phyloP scores from a whole-genome alignment of 2,888 invertebrate genomes.

The Zonitis immaculata region DNA sequence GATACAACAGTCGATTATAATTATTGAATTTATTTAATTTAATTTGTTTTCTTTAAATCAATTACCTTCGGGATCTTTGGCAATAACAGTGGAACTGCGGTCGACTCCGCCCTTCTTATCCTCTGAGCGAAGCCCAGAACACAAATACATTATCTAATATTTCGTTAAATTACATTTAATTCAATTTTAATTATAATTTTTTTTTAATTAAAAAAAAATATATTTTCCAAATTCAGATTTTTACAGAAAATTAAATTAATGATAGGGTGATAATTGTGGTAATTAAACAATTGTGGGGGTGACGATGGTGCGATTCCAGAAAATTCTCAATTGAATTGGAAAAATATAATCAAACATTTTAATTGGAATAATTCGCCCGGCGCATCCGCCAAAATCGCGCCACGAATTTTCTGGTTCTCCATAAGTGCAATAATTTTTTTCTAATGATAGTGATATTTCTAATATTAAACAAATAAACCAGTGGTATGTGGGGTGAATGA shows the following conservation, averaged over 20 bases:
- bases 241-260: too few relatives aligned
- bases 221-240: too few relatives aligned
- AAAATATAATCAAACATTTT: not conserved
- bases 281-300: not conserved
- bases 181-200: not conserved
- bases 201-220: too few relatives aligned
- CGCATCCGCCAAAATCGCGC: not conserved
- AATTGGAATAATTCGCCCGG: not conserved
- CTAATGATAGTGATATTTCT: not conserved
- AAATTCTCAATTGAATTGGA: not conserved
- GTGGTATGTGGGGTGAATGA: conserved; percentile 49
- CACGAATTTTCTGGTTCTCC: not conserved
- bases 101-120: conserved; percentile 91
- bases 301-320: not conserved
- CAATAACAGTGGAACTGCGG: conserved; percentile 90
- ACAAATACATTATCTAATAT: conserved; percentile 51
- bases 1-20: conserved; percentile 24
- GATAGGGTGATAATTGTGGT: too few relatives aligned
- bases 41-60: too few relatives aligned
- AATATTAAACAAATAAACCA: conserved; percentile 42
- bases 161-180: conserved; percentile 17
- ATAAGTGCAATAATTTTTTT: conserved; percentile 10
- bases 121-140: conserved; percentile 61
- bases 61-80: conserved; percentile 88
- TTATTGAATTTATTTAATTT: too few relatives aligned